Evolutionary conservation across 2,113 vertebrate species (phyloP).

Genomic region (Phyllostomus hastatus): DNA sequence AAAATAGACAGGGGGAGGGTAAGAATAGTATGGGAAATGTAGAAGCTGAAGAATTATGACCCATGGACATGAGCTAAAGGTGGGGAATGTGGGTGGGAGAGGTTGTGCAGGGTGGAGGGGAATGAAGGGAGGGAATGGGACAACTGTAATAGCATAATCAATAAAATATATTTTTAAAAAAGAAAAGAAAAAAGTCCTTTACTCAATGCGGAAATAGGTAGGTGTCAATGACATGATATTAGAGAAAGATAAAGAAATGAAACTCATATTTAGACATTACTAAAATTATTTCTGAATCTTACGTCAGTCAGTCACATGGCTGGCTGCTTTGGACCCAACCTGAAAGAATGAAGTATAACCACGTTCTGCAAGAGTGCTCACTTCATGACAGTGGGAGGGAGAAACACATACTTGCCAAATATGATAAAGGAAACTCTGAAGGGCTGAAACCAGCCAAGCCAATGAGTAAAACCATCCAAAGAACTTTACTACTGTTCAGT

Average conservation of each 20-base stretch:
- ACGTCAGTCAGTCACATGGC: neutral
- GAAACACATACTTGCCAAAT: neutral
- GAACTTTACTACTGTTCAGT: neutral
- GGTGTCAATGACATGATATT: neutral
- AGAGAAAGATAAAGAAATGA: slow-evolving; percentile 17
- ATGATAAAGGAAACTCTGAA: neutral
- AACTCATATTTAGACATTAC: slow-evolving; percentile 23
- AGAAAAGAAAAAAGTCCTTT: neutral
- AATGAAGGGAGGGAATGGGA: no score
- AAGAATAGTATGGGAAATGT: no score
- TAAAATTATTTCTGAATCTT: slow-evolving; percentile 4
- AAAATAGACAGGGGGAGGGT: no score
- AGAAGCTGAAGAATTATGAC: no score
- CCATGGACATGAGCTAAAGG: no score
- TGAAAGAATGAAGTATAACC: neutral
- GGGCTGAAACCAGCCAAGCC: neutral
- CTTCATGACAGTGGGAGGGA: neutral
- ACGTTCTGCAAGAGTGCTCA: neutral
- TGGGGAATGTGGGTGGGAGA: no score
- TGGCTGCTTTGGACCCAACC: neutral
- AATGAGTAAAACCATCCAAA: neutral
- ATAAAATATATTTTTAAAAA: neutral
- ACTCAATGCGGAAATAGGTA: neutral
- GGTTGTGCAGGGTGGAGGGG: no score
- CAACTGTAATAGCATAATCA: no score